Evolutionary conservation across 1,140 invertebrate genomes (phyloP), one percentile per base, ranked within the genome.

Genomic region (Cotesia vestalis): DNA sequence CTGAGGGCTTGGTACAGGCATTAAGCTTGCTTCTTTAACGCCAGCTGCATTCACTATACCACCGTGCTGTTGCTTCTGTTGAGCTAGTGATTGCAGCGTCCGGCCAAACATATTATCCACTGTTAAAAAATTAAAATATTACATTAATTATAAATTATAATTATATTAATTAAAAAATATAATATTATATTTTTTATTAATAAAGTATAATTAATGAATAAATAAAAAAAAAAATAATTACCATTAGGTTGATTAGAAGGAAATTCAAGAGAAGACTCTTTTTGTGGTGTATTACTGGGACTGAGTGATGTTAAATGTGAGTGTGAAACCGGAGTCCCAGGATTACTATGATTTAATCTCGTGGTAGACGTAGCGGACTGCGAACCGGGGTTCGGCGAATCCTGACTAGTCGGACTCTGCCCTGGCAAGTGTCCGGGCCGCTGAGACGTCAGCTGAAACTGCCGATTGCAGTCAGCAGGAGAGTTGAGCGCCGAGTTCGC

Each of bases 1-100:
- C 86, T 97, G 96, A 36, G 96, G 96, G 69, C 96, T 97, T 73
- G 96, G 96, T 75, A 97, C 96, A 57, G 96, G 96, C 94, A 98
- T 97, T 74, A 98, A 88, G 87, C 96, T 96, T 35, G 94, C 93
- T 85, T 96, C 95, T 86, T 95, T 94, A 17, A 88, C 88, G 12
- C 87, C 84, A 4, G 86, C 77, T 14, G 86, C 78, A 51, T 85
- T 85, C 9, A 85, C 86, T 36, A 81, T 69, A 66, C 81, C 83
- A 64, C 81, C 78, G 60, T 85, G 87, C 78, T 81, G 90, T 82
- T 93, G 92, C 77, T 93, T 92, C 84, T 93, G 91, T 86, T 92
- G 92, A 79, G 92, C 91, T 86, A 94, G 89, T 80, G 91, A 92
- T 88, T 93, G 92, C 76, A 94, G 89, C 66, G 92, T 92, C 81